Percentiles rank a stretch among this genome's conserved stretches.
phyloP scores from a whole-genome alignment of 1,140 invertebrate species.

The Ditylenchus dipsaci region DNA sequence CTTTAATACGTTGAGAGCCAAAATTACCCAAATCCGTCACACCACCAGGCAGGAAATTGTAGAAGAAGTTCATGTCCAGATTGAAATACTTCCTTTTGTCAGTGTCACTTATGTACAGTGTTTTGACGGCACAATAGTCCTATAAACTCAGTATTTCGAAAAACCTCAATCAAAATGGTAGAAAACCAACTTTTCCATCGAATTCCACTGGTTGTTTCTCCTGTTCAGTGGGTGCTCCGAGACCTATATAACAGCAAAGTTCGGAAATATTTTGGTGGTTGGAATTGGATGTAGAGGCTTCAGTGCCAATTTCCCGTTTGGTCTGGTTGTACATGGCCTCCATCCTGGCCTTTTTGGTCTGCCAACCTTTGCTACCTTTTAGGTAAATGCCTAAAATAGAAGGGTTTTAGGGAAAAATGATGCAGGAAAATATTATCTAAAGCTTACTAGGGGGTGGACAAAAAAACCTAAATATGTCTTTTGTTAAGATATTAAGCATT shows the following conservation, averaged over 20 bases:
- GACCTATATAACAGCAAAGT: neutral
- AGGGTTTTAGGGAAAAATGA: too few species aligned
- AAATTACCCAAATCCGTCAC: conserved; percentile 97
- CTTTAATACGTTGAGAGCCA: conserved; percentile 96
- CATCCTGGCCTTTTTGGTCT: conserved; percentile 56
- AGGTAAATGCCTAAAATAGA: neutral
- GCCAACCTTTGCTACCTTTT: conserved; percentile 78
- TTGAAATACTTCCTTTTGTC: conserved; percentile 99
- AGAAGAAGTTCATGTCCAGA: conserved; percentile 98
- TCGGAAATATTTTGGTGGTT: neutral
- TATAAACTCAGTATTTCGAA: conserved; percentile 63
- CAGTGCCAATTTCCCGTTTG: conserved; percentile 75
- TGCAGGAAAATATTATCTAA: conserved; percentile 67
- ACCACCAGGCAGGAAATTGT: conserved; percentile 85
- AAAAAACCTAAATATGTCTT: conserved; percentile 70
- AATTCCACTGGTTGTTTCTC: neutral
- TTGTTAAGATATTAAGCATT: too few species aligned
- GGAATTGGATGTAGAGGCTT: neutral
- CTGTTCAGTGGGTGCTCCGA: neutral
- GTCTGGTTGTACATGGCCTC: conserved; percentile 13
- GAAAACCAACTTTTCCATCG: neutral
- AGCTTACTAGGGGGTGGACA: conserved; percentile 99
- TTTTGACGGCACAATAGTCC: conserved; percentile 98
- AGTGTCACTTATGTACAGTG: conserved; percentile 95
- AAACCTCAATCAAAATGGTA: too few species aligned